Conservation (phyloP, 2,888 invertebrate genomes). For the Nemotelus pantherinus region DNA sequence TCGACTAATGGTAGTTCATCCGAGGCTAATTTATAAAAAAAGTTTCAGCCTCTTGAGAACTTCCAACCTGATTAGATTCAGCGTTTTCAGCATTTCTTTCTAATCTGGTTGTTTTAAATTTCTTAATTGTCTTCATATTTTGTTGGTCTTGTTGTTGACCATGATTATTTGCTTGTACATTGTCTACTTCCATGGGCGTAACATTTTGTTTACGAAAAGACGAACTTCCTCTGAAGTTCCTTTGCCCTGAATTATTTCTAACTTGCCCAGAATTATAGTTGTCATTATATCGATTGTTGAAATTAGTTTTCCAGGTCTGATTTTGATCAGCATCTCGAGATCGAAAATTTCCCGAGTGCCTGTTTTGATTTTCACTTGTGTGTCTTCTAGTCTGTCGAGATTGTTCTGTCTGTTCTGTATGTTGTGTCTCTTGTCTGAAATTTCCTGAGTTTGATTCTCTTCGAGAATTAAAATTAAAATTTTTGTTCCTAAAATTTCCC, state of each 20-base stretch:
- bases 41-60: background rate
- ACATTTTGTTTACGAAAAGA: background rate
- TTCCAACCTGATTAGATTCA: background rate
- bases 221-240: background rate
- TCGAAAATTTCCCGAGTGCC: background rate
- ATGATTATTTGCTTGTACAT: background rate
- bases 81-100: background rate
- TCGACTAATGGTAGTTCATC: constrained; percentile 43
- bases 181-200: background rate
- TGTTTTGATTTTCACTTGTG: background rate
- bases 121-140: background rate
- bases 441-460: background rate
- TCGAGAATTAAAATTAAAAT: too few species aligned
- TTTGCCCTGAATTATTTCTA: background rate
- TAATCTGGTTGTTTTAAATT: background rate
- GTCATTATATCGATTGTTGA: background rate
- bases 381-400: too few species aligned
- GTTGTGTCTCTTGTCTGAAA: background rate
- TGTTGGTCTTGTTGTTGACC: background rate
- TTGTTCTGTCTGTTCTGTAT: background rate
- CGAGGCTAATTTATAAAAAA: constrained; percentile 47
- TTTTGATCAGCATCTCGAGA: background rate
- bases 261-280: background rate
- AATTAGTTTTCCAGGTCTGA: background rate
- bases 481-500: too few species aligned